Evolutionary conservation across 2,113 vertebrate species (phyloP), one percentile per base, ranked within the genome.

Genomic region (Rousettus leschenaultii): DNA sequence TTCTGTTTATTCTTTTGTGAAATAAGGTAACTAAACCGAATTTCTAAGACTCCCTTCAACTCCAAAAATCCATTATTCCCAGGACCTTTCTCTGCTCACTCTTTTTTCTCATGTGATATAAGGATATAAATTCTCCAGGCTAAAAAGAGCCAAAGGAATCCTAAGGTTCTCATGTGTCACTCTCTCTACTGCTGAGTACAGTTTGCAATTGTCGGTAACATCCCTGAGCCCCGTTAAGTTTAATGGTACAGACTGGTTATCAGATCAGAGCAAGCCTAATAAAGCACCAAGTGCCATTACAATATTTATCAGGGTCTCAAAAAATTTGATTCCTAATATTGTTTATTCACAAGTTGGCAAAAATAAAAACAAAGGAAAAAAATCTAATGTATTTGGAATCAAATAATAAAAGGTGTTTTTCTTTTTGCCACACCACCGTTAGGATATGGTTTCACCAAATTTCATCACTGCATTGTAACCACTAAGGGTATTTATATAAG

Each of bases 21-120:
- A 82, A 30, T 35, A 16, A 95, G 26, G 28, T n/a, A 84, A 61
- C 61, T 43, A 8, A 93, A 45, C 19, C 30, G 86, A 45, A 96
- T 82, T 80, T 85, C 53, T 28, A 95, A 88, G 43, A 82, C 43
- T 51, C 87, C 82, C 59, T 94, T 74, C 84, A n/a, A 94, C 38
- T 63, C 40, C 71, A n/a, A 77, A 84, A 38, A 65, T 43, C 79
- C 86, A 79, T 26, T 70, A 28, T 74, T 73, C 79, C 89, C 33
- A 83, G 74, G 63, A 59, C 30, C 51, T 78, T 35, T 92, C 78
- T 90, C 57, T 78, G 11, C 13, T 6, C 22, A 7, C 10, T 4
- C 6, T 24, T 30, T 77, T 48, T 24, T 30, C 71, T 48, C 15
- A 71, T 80, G 18, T 89, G 33, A 93, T 12, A 80, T 18, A 63